A percentile compares a stretch with the other conserved stretches of the same genome.
These are phyloP conservation scores for Geopemphigus sp. DNA, from an alignment of 1,140 invertebrate genomes.

Conservation along the genomic window DNA sequence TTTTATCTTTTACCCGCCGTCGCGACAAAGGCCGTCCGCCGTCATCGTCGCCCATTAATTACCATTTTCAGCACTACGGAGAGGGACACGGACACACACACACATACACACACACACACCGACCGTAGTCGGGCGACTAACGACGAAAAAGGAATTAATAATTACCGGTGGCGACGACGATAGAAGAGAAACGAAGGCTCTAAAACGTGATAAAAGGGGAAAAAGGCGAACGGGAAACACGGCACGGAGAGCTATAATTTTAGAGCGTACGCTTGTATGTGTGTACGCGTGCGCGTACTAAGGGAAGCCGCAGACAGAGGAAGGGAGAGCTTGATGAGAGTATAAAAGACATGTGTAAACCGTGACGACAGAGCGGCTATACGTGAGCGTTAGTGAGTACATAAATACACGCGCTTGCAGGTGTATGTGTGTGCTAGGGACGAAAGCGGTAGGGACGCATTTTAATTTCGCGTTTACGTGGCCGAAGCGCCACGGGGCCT, in stretches of 20 bases:
- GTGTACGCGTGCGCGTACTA: too few species aligned
- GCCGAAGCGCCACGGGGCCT: background rate
- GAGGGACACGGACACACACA: background rate
- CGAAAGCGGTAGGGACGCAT: too few species aligned
- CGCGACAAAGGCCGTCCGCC: too few species aligned
- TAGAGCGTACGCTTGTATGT: too few species aligned
- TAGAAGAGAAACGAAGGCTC: background rate
- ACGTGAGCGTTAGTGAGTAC: background rate
- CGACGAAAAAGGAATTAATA: conserved; percentile 38
- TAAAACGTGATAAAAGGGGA: background rate
- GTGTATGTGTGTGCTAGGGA: too few species aligned
- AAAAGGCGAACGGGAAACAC: background rate
- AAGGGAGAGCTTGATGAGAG: background rate
- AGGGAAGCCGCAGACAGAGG: background rate
- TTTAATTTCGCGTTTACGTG: background rate
- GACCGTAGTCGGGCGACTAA: too few species aligned
- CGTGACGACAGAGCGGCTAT: background rate
- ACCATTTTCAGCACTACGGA: background rate
- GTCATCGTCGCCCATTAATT: conserved; percentile 26
- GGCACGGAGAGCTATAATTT: too few species aligned
- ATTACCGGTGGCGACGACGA: conserved; percentile 15
- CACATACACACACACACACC: too few species aligned
- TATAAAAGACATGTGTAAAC: background rate
- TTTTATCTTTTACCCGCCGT: background rate
- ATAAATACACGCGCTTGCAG: too few species aligned